phyloP scores from a whole-genome alignment of 2,113 vertebrate species.

The Vanacampus margaritifer region DNA sequence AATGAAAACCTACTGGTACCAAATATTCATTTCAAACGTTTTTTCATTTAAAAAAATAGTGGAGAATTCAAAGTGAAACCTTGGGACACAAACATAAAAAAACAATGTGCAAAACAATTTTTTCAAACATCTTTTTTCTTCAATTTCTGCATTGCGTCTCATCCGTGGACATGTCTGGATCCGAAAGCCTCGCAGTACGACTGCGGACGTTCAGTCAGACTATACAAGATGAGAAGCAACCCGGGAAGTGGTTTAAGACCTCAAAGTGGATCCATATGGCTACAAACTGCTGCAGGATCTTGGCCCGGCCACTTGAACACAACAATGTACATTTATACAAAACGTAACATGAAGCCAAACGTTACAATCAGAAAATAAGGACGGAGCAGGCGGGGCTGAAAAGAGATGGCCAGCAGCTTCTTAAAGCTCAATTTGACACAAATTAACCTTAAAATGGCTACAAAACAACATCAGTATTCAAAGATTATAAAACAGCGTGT shows the following conservation, averaged over 20 bases:
- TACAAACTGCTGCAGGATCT: slow-evolving; percentile 16
- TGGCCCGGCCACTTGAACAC: background rate
- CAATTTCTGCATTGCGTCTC: background rate
- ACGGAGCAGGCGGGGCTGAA: background rate
- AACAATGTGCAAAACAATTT: slow-evolving; percentile 59
- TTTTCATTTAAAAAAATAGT: slow-evolving; percentile 27
- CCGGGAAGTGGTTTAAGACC: slow-evolving; percentile 40
- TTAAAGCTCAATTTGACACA: slow-evolving; percentile 5
- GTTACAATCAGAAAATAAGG: slow-evolving; percentile 6
- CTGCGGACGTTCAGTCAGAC: slow-evolving; percentile 18
- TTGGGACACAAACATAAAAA: slow-evolving; percentile 18
- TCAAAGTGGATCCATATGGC: slow-evolving; percentile 28
- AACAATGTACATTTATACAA: slow-evolving; percentile 21
- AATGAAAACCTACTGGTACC: slow-evolving; percentile 72
- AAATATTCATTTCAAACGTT: slow-evolving; percentile 69
- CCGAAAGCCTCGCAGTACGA: slow-evolving; percentile 66
- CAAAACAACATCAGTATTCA: slow-evolving; percentile 22
- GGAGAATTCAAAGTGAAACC: slow-evolving; percentile 1
- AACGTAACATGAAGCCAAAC: slow-evolving; percentile 11
- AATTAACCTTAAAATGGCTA: slow-evolving; percentile 19
- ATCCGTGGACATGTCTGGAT: slow-evolving; percentile 33
- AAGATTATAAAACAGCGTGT: slow-evolving; percentile 38
- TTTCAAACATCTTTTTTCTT: slow-evolving; percentile 28
- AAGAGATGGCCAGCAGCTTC: slow-evolving; percentile 13
- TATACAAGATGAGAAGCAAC: slow-evolving; percentile 48